phyloP scores from a whole-genome alignment of 2,113 vertebrate species.

The Platycercus adscitus region DNA sequence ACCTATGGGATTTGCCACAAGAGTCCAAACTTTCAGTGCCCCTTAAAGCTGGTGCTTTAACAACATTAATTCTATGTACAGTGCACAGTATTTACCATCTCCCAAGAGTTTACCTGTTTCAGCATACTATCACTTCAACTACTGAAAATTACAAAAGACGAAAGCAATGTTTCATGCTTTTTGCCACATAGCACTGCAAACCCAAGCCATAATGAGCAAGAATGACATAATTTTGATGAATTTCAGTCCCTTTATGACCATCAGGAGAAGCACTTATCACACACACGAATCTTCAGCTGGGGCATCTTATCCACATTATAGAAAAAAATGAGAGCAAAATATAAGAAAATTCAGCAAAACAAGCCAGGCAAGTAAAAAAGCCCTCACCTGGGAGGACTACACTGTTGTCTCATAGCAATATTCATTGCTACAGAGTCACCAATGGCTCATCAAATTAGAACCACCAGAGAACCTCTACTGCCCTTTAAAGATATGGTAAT shows the following conservation, averaged over 20 bases:
- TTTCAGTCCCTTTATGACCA: not conserved
- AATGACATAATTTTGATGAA: not conserved
- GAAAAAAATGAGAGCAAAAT: not conserved
- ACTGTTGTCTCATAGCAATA: not conserved
- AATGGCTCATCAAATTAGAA: not conserved
- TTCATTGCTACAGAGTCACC: not conserved
- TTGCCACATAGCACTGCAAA: not conserved
- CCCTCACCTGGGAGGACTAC: not conserved
- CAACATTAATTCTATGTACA: not conserved
- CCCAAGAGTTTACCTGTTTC: not conserved
- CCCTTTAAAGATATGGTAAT: not conserved
- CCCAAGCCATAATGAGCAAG: not conserved
- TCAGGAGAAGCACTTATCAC: not conserved
- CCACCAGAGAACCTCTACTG: not conserved
- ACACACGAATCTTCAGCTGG: not conserved
- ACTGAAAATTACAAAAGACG: not conserved
- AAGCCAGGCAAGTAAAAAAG: not conserved
- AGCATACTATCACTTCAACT: not conserved
- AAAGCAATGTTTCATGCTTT: not conserved
- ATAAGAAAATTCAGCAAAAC: not conserved
- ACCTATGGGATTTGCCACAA: not conserved
- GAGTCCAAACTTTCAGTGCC: fast-evolving
- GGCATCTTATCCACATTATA: not conserved
- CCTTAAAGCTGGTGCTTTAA: not conserved
- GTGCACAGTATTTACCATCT: not conserved